Evolutionary conservation across 1,140 invertebrate genomes (phyloP), one percentile per base, ranked within the genome.

Genomic region (Probaryconus sp.): DNA sequence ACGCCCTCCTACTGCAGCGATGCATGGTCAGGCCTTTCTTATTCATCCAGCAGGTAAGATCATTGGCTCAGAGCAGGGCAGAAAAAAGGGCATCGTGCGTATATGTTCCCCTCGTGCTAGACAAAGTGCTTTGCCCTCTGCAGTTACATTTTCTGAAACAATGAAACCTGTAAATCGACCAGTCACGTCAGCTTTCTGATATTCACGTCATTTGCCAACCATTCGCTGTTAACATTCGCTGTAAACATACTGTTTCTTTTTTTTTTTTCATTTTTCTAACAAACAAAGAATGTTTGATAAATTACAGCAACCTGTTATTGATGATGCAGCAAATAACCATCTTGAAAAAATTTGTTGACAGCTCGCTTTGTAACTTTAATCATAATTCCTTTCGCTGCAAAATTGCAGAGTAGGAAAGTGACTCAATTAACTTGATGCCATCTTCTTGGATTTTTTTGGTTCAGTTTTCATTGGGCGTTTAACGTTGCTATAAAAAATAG

Each of bases 1-100:
- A 67, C 42, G 56, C 63, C 69, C 75, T 60, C 61, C 38, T 69
- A 51, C 65, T 71, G 65, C 56, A 64, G 64, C 50, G 64, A 65
- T 21, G 53, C 71, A 74, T 14, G 73, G 61, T 45, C 72, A 77
- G 69, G 75, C 55, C 65, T 78, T 76, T 53, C 65, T 63, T 69
- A 31, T 24, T 56, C 42, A 69, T 40, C 51, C 31, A 56, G 26
- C 63, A 51, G 68, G 60, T 71, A 74, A 53, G 74, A 77, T 63
- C 77, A 80, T 81, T 79, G 78, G 79, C 67, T 43, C 55, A 50
- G 69, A 60, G 65, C 61, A 47, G 51, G 71, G 31, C 33, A 81
- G 74, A 78, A 78, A 77, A 79, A 79, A 78, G 69, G 38, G 47
- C 56, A 68, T 48, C 42, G 40, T 71, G 58, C 69, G 50, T 70